A percentile compares a stretch with the other conserved stretches of the same genome.
phyloP scores from a whole-genome alignment of 1,140 invertebrate species.

The Megalonaias nervosa region DNA sequence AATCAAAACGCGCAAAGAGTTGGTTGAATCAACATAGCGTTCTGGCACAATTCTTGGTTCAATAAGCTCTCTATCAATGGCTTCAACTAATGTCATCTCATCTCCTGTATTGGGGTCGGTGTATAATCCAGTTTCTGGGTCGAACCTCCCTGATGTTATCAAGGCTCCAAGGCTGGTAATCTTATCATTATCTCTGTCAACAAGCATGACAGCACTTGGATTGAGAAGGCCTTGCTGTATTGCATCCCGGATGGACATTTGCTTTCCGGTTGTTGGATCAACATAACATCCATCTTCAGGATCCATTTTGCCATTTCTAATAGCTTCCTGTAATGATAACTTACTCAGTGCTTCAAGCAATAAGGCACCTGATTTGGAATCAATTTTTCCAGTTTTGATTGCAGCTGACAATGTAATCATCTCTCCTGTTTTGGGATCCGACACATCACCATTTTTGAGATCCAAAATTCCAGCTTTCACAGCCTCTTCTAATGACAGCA shows the following conservation, averaged over 20 bases:
- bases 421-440: constrained; percentile 44
- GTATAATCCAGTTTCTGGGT: constrained; percentile 81
- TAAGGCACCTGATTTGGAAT: constrained; percentile 73
- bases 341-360: constrained; percentile 79
- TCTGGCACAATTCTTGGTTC: constrained; percentile 51
- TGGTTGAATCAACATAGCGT: constrained; percentile 54
- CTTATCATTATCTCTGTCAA: constrained; percentile 56
- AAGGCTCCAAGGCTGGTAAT: constrained; percentile 54
- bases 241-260: constrained; percentile 74
- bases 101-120: constrained; percentile 81
- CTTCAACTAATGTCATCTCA: constrained; percentile 81
- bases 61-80: constrained; percentile 84
- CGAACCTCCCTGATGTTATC: constrained; percentile 73
- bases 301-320: constrained; percentile 79
- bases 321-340: constrained; percentile 77
- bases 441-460: constrained; percentile 50
- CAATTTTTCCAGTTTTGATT: constrained; percentile 54
- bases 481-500: constrained; percentile 58
- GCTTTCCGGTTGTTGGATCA: constrained; percentile 45
- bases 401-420: constrained; percentile 49
- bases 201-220: constrained; percentile 58
- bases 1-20: constrained; percentile 60
- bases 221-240: constrained; percentile 49
- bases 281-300: constrained; percentile 50
- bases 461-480: constrained; percentile 55